Evolutionary conservation across 2,113 vertebrate genomes (phyloP).

Genomic region (Toxotes jaculatrix): DNA sequence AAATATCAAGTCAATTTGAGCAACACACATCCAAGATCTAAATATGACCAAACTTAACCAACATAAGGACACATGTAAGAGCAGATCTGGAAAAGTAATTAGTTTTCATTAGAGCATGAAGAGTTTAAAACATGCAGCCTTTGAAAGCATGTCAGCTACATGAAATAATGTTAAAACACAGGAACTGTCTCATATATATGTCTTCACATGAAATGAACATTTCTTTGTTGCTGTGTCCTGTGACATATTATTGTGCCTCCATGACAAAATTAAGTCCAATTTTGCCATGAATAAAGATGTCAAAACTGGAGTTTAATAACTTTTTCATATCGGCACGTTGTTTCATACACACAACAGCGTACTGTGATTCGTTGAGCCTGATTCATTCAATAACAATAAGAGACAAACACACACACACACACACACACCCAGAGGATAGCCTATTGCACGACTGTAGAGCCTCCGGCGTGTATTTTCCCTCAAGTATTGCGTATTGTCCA

Average conservation of each 20-base stretch:
- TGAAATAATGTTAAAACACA: not conserved
- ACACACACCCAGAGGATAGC: not conserved
- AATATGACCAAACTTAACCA: not conserved
- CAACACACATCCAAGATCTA: not conserved
- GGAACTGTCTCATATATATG: not conserved
- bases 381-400: constrained; percentile 33
- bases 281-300: not conserved
- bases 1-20: not conserved
- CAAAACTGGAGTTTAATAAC: not conserved
- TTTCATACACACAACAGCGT: not conserved
- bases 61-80: not conserved
- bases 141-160: not conserved
- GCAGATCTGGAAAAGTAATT: not conserved
- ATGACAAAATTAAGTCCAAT: not conserved
- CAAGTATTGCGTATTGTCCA: constrained; percentile 60
- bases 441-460: constrained; percentile 29
- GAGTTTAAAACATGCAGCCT: not conserved
- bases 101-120: not conserved
- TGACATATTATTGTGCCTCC: not conserved
- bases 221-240: not conserved
- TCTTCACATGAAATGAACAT: not conserved
- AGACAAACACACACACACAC: not conserved
- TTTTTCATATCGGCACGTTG: not conserved
- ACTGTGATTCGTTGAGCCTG: not conserved
- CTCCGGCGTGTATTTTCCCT: constrained; percentile 43